Conservation (phyloP, 2,888 invertebrate species). For the Margaritifera margaritifera region DNA sequence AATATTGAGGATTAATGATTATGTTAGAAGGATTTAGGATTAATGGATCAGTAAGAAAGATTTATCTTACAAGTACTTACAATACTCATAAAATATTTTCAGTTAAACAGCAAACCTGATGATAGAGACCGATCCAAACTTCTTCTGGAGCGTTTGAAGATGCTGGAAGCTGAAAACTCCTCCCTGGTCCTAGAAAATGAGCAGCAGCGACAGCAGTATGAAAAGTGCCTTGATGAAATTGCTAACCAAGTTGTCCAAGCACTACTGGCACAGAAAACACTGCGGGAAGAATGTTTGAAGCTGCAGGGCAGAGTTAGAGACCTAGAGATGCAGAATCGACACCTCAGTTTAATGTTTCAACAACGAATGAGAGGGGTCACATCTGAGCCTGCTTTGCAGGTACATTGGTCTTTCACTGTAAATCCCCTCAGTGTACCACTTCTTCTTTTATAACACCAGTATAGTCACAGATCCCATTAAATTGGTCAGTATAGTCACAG, state of each 20-base stretch:
- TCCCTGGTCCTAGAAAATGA: slow-evolving; percentile 80
- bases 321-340: slow-evolving; percentile 83
- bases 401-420: neutral
- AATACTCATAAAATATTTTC: slow-evolving; percentile 5
- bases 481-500: no score
- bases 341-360: slow-evolving; percentile 77
- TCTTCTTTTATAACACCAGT: no score
- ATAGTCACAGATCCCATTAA: no score
- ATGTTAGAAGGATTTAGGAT: no score
- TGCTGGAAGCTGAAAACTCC: slow-evolving; percentile 78
- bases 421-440: no score
- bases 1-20: no score
- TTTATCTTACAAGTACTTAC: neutral
- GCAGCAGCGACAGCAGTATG: slow-evolving; percentile 82
- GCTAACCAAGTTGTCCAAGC: slow-evolving; percentile 89
- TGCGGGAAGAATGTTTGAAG: slow-evolving; percentile 84
- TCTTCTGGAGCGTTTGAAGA: slow-evolving; percentile 76
- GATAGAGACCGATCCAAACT: slow-evolving; percentile 67
- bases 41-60: no score
- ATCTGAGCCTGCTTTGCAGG: slow-evolving; percentile 52
- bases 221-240: slow-evolving; percentile 77
- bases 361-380: slow-evolving; percentile 54
- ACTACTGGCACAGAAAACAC: slow-evolving; percentile 87
- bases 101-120: slow-evolving; percentile 57
- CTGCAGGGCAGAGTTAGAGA: slow-evolving; percentile 84